phyloP scores from a whole-genome alignment of 2,888 invertebrate species.

The Campoletis raptor region DNA sequence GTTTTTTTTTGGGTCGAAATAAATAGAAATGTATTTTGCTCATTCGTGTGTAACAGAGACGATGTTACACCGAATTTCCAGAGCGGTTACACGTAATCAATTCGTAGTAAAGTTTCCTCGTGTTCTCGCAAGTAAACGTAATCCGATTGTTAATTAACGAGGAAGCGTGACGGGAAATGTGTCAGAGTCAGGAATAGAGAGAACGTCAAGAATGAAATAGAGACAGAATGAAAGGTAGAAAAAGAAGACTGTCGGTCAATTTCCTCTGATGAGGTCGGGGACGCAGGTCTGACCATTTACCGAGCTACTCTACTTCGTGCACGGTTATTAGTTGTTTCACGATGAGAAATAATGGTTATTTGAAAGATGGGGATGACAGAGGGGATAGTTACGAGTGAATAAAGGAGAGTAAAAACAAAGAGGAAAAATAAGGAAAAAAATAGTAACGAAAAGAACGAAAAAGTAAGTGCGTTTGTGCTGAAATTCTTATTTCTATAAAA shows the following conservation, averaged over 20 bases:
- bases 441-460: constrained; percentile 3
- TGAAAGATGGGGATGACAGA: neutral
- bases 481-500: neutral
- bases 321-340: constrained; percentile 55
- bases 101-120: constrained; percentile 23
- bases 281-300: constrained; percentile 52
- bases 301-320: constrained; percentile 41
- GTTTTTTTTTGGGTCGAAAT: neutral
- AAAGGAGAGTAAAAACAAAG: neutral
- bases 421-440: constrained; percentile 11
- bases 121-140: constrained; percentile 57
- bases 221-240: constrained; percentile 25
- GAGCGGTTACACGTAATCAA: constrained; percentile 9
- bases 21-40: too few species aligned
- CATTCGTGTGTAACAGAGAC: too few species aligned
- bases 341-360: constrained; percentile 30
- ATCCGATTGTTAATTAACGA: constrained; percentile 65
- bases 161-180: constrained; percentile 40
- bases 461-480: neutral
- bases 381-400: neutral
- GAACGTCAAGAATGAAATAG: constrained; percentile 28
- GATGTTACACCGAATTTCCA: too few species aligned
- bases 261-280: constrained; percentile 18
- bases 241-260: constrained; percentile 31
- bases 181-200: neutral